phyloP scores from a whole-genome alignment of 2,888 invertebrate genomes.

The Eupithecia pulchellata region DNA sequence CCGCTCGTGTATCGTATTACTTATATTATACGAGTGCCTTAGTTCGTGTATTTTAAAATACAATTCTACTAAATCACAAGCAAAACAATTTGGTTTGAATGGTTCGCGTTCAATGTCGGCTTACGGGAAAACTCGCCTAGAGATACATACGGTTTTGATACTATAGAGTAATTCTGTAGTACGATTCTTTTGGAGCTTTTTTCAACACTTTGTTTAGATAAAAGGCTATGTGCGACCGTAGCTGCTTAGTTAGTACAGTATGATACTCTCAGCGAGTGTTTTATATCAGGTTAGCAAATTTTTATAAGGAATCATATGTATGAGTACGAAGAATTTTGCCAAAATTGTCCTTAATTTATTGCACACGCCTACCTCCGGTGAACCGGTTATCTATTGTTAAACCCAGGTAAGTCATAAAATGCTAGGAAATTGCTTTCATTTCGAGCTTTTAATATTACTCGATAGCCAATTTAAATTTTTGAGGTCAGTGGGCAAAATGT shows the following conservation, averaged over 20 bases:
- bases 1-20: too few relatives aligned
- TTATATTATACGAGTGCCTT: too few relatives aligned
- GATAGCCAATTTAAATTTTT: conserved; percentile 1
- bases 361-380: too few relatives aligned
- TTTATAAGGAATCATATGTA: too few relatives aligned
- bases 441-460: neutral
- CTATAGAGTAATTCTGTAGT: neutral
- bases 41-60: neutral
- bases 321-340: too few relatives aligned
- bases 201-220: neutral
- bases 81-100: neutral
- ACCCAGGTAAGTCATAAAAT: too few relatives aligned
- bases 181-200: neutral
- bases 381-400: too few relatives aligned
- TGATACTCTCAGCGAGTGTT: too few relatives aligned
- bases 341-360: too few relatives aligned
- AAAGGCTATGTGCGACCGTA: too few relatives aligned
- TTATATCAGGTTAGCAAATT: too few relatives aligned
- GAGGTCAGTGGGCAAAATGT: neutral
- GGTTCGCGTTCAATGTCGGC: neutral
- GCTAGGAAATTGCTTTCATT: neutral
- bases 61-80: neutral
- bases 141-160: neutral
- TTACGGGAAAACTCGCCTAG: neutral
- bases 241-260: too few relatives aligned